phyloP scores from a whole-genome alignment of 2,888 invertebrate genomes.

The Drosophila ezoana region DNA sequence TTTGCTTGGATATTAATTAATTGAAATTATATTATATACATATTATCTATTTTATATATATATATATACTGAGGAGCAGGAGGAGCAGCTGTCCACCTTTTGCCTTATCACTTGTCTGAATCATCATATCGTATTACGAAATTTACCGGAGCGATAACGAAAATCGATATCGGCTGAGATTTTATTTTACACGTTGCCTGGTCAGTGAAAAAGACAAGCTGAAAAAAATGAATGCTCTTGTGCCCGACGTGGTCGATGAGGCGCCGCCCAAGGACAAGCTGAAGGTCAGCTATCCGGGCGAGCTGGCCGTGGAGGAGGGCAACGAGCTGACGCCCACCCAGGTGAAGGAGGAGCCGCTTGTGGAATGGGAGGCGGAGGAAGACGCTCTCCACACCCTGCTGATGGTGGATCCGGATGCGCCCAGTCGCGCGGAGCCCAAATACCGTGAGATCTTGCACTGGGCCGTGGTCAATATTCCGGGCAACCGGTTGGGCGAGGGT shows the following conservation, averaged over 20 bases:
- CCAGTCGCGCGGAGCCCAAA: conserved; percentile 91
- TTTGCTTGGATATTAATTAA: conserved; percentile 61
- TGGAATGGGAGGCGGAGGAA: conserved; percentile 62
- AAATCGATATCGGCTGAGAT: conserved; percentile 26
- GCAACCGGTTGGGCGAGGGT: conserved; percentile 88
- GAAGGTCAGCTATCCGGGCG: conserved; percentile 79
- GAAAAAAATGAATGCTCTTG: conserved; percentile 64
- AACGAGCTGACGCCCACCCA: conserved; percentile 91
- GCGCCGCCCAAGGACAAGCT: conserved; percentile 52
- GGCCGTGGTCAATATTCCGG: conserved; percentile 95
- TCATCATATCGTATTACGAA: conserved; percentile 33
- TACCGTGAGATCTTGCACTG: conserved; percentile 96
- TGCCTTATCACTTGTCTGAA: conserved; percentile 47
- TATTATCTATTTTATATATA: not conserved
- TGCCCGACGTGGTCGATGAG: conserved; percentile 76
- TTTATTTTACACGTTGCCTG: conserved; percentile 25
- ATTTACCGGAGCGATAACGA: conserved; percentile 47
- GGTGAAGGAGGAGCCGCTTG: conserved; percentile 80
- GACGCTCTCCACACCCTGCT: conserved; percentile 77
- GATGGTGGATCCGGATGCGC: conserved; percentile 93
- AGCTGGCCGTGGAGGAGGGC: conserved; percentile 86
- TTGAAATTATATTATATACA: conserved; percentile 25
- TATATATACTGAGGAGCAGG: not conserved
- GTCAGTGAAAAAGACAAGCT: conserved; percentile 14
- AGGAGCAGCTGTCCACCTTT: conserved; percentile 8